Conservation (phyloP, 2,113 vertebrate species). For the Hepsetus odoe region DNA sequence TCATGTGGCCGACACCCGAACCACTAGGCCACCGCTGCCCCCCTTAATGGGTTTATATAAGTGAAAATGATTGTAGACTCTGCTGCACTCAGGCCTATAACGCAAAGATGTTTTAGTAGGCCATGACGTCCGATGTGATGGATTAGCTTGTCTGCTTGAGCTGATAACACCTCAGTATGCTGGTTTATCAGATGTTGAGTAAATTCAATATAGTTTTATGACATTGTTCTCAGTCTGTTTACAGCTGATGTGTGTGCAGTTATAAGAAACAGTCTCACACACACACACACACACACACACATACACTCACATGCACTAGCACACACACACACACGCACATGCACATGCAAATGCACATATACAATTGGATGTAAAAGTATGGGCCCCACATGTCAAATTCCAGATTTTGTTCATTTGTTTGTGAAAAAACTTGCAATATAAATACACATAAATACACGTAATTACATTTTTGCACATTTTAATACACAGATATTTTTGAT, state of each 20-base stretch:
- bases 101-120: too few relatives aligned
- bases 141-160: background rate
- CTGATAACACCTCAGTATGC: background rate
- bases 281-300: background rate
- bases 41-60: background rate
- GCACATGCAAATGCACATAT: background rate
- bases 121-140: background rate
- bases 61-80: background rate
- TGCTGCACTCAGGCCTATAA: background rate
- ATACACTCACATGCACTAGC: background rate
- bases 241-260: too few relatives aligned
- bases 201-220: too few relatives aligned
- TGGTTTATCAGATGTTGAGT: background rate
- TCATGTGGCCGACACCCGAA: too few relatives aligned
- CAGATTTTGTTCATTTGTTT: too few relatives aligned
- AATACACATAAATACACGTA: too few relatives aligned
- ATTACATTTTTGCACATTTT: too few relatives aligned
- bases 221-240: background rate
- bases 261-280: background rate
- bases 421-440: too few relatives aligned
- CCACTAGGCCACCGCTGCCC: too few relatives aligned
- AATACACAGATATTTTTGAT: too few relatives aligned
- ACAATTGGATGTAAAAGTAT: too few relatives aligned
- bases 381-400: too few relatives aligned
- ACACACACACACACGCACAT: background rate